phyloP scores from a whole-genome alignment of 2,113 vertebrate genomes.

The Sceloporus undulatus region DNA sequence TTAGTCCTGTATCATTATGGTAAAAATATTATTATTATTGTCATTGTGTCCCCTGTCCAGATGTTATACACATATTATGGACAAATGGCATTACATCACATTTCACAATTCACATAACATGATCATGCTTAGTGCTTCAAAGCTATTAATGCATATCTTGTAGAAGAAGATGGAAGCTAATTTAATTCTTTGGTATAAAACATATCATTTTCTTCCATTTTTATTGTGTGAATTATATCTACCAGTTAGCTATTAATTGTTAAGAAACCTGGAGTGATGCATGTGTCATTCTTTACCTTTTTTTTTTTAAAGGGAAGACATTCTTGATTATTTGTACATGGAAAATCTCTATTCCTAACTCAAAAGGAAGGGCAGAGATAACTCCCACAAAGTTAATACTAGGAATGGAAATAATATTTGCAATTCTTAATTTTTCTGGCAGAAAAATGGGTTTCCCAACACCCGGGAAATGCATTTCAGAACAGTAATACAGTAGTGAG shows the following conservation, averaged over 20 bases:
- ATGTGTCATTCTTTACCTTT: background rate
- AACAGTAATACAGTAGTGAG: too few relatives aligned
- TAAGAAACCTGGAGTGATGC: background rate
- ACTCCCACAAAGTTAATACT: background rate
- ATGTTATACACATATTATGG: too few relatives aligned
- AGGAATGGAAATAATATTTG: too few relatives aligned
- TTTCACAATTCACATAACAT: background rate
- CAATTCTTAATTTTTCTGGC: too few relatives aligned
- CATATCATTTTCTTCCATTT: background rate
- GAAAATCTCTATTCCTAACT: background rate
- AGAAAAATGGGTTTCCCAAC: too few relatives aligned
- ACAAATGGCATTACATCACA: background rate
- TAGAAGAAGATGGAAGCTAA: background rate
- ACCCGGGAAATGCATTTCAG: too few relatives aligned
- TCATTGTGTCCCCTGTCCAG: background rate
- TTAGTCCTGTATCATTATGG: background rate
- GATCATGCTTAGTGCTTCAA: slow-evolving; percentile 11
- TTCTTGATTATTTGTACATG: background rate
- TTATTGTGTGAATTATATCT: background rate
- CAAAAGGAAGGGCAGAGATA: background rate
- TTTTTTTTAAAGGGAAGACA: background rate
- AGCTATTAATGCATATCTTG: background rate
- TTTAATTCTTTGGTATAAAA: background rate
- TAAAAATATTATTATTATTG: background rate
- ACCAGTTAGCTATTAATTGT: background rate